phyloP scores from a whole-genome alignment of 2,113 vertebrate species.

The Misgurnus mizolepis region DNA sequence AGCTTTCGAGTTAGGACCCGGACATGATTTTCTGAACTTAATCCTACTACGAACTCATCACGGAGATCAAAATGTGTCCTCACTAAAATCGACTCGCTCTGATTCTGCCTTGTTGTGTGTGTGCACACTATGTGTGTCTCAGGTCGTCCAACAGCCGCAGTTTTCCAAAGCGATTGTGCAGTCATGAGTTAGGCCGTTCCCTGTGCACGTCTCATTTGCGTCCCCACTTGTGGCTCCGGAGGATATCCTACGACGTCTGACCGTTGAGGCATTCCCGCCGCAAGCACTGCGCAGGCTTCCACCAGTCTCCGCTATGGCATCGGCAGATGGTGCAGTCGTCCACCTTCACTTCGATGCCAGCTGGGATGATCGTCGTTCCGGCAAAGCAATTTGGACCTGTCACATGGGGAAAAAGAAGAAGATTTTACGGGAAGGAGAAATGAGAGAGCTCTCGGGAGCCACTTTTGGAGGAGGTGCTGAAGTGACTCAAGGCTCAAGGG shows the following conservation, averaged over 20 bases:
- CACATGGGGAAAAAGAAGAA: slow-evolving; percentile 59
- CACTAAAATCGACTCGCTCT: slow-evolving; percentile 34
- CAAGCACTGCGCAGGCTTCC: slow-evolving; percentile 97
- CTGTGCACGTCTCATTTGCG: slow-evolving; percentile 61
- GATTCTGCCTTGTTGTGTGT: slow-evolving; percentile 41
- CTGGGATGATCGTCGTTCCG: slow-evolving; percentile 97
- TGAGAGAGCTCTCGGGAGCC: slow-evolving; percentile 63
- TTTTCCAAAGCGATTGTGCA: slow-evolving; percentile 67
- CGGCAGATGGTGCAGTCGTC: slow-evolving; percentile 99
- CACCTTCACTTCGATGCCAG: slow-evolving; percentile 98
- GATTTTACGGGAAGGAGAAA: slow-evolving; percentile 37
- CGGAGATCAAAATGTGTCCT: slow-evolving; percentile 48
- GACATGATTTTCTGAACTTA: not conserved
- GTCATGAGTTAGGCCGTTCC: slow-evolving; percentile 60
- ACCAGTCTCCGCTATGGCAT: slow-evolving; percentile 99
- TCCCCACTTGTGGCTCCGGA: slow-evolving; percentile 29
- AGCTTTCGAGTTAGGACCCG: not conserved
- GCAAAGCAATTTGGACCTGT: slow-evolving; percentile 99
- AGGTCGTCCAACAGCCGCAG: slow-evolving; percentile 60
- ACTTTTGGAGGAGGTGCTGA: slow-evolving; percentile 58
- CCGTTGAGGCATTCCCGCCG: slow-evolving; percentile 97
- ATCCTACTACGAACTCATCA: slow-evolving; percentile 17
- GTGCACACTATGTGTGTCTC: slow-evolving; percentile 26
- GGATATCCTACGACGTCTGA: slow-evolving; percentile 82
- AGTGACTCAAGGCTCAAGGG: slow-evolving; percentile 65